Percentiles rank a stretch among this genome's conserved stretches.
Conservation (phyloP, 2,888 invertebrate species). For the Ormyrus pomaceus region DNA sequence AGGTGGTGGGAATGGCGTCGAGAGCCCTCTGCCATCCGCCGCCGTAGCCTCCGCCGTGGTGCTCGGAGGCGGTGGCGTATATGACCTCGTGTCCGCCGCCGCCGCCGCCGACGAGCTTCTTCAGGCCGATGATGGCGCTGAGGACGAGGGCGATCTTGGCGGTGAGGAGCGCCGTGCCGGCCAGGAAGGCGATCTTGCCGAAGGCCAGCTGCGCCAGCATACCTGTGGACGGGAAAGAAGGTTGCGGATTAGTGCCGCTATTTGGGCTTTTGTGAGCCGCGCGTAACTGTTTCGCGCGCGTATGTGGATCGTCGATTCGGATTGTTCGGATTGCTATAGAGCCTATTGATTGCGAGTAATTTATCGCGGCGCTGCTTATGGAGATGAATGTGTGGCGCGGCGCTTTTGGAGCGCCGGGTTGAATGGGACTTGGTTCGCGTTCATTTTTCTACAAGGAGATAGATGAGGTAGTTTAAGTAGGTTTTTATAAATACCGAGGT, state of each 20-base stretch:
- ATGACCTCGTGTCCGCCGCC: conserved; percentile 78
- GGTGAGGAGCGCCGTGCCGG: conserved; percentile 82
- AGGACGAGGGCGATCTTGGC: conserved; percentile 82
- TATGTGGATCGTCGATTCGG: background rate
- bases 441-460: too few species aligned
- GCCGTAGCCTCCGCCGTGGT: conserved; percentile 72
- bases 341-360: background rate
- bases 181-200: conserved; percentile 82
- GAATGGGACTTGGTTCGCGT: too few species aligned
- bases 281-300: background rate
- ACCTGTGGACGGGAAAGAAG: conserved; percentile 63
- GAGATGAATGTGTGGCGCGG: too few species aligned
- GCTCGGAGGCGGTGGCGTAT: conserved; percentile 76
- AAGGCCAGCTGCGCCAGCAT: conserved; percentile 82
- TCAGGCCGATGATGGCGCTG: conserved; percentile 81
- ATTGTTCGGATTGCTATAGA: background rate
- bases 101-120: conserved; percentile 78
- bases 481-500: too few species aligned
- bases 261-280: background rate
- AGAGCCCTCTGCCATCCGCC: conserved; percentile 73
- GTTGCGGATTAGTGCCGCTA: background rate
- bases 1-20: conserved; percentile 67
- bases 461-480: too few species aligned
- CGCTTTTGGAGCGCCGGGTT: too few species aligned
- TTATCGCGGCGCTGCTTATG: background rate